phyloP scores from a whole-genome alignment of 2,888 invertebrate species.

The Diarsia rubi region DNA sequence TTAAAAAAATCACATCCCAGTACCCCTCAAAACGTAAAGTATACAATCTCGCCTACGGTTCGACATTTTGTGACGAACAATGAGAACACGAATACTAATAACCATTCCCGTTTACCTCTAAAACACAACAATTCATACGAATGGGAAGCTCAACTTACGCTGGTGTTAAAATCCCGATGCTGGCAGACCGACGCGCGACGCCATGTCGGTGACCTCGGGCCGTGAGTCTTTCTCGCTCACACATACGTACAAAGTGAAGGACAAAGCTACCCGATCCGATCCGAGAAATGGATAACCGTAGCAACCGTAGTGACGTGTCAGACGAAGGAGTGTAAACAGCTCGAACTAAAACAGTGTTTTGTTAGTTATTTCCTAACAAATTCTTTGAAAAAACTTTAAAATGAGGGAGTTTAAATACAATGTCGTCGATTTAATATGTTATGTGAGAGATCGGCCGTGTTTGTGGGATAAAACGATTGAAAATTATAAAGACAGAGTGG shows the following conservation, averaged over 20 bases:
- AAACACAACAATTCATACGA: not conserved
- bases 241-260: conserved; percentile 59
- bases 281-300: conserved; percentile 73
- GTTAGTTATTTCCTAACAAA: conserved; percentile 31
- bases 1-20: not conserved
- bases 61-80: conserved; percentile 58
- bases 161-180: conserved; percentile 58
- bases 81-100: conserved; percentile 34
- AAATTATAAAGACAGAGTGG: conserved; percentile 83
- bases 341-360: conserved; percentile 52
- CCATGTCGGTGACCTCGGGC: conserved; percentile 80
- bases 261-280: conserved; percentile 75
- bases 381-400: conserved; percentile 53
- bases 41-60: conserved; percentile 58
- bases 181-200: conserved; percentile 67
- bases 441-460: conserved; percentile 80
- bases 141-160: conserved; percentile 64
- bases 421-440: conserved; percentile 77
- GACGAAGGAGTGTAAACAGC: conserved; percentile 75
- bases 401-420: conserved; percentile 85
- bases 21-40: conserved; percentile 42
- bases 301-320: conserved; percentile 79
- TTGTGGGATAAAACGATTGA: conserved; percentile 86
- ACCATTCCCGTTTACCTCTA: conserved; percentile 43
- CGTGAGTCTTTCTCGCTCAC: conserved; percentile 68